Evolutionary conservation across 2,113 vertebrate species (phyloP).

Genomic region (Ailurus styani): DNA sequence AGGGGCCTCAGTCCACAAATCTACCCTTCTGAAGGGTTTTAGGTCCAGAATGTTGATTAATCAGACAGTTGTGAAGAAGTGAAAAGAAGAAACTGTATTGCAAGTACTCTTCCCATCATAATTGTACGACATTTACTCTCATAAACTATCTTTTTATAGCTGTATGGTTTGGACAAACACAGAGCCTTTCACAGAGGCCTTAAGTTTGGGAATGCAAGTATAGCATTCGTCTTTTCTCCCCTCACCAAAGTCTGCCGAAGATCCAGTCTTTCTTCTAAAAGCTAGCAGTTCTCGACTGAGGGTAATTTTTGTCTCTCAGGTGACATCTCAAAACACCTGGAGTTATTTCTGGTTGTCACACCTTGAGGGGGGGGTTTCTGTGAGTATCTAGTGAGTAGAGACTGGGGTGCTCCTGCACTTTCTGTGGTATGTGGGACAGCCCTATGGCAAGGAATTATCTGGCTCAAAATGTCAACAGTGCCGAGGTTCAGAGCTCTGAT

Average conservation of each 20-base stretch:
- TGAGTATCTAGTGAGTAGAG: not conserved
- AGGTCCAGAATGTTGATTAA: not conserved
- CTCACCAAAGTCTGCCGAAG: not conserved
- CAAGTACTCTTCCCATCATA: not conserved
- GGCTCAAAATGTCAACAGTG: not conserved
- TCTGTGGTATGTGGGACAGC: not conserved
- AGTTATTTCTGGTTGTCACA: not conserved
- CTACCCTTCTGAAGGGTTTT: not conserved
- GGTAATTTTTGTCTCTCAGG: not conserved
- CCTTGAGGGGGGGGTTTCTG: not conserved
- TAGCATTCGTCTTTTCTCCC: not conserved
- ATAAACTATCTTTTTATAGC: not conserved
- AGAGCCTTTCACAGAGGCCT: not conserved
- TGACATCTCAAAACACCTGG: not conserved
- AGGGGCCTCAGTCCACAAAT: not conserved
- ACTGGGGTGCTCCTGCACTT: not conserved
- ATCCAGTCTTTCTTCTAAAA: not conserved
- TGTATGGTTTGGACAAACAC: not conserved
- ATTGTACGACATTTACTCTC: not conserved
- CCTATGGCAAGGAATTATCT: not conserved
- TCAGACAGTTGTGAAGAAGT: not conserved
- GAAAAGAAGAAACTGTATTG: not conserved
- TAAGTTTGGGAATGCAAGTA: not conserved
- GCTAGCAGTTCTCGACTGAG: not conserved
- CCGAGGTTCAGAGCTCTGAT: not conserved